Evolutionary conservation across 2,888 invertebrate species (phyloP).

Genomic region (Cephus sareptanus): DNA sequence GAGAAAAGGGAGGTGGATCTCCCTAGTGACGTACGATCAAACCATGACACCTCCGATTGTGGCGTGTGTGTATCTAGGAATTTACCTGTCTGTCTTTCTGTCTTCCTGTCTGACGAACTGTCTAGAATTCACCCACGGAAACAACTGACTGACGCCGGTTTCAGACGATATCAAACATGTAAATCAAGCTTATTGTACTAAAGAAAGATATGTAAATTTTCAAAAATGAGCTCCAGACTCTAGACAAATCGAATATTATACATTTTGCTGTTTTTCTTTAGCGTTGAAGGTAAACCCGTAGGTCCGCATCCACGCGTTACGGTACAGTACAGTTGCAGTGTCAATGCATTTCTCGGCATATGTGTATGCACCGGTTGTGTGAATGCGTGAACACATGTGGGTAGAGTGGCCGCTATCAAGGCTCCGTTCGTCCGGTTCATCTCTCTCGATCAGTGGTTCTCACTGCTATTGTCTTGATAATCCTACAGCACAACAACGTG

Average conservation of each 20-base stretch:
- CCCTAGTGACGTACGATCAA: slow-evolving; percentile 13
- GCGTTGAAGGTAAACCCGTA: not conserved
- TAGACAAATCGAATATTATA: not conserved
- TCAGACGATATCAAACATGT: no score
- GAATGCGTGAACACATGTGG: slow-evolving; percentile 43
- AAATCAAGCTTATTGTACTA: not conserved
- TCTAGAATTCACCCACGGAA: slow-evolving; percentile 23
- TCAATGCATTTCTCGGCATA: slow-evolving; percentile 30
- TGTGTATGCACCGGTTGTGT: slow-evolving; percentile 27
- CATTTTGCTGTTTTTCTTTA: not conserved
- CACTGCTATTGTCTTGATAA: slow-evolving; percentile 11
- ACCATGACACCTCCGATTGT: slow-evolving; percentile 30
- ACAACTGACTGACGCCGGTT: slow-evolving; percentile 33
- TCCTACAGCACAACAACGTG: not conserved
- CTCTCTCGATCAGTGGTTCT: slow-evolving; percentile 40
- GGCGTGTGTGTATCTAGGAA: slow-evolving; percentile 22
- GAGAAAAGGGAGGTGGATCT: slow-evolving; percentile 32
- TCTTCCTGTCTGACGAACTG: not conserved
- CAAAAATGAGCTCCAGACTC: not conserved
- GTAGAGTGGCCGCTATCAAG: slow-evolving; percentile 40
- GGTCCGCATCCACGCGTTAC: not conserved
- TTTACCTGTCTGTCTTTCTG: not conserved
- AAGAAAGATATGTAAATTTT: not conserved
- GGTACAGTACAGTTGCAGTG: not conserved
- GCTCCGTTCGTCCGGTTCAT: slow-evolving; percentile 36